phyloP scores from a whole-genome alignment of 2,888 invertebrate species.

The Eutolmus rufibarbis region DNA sequence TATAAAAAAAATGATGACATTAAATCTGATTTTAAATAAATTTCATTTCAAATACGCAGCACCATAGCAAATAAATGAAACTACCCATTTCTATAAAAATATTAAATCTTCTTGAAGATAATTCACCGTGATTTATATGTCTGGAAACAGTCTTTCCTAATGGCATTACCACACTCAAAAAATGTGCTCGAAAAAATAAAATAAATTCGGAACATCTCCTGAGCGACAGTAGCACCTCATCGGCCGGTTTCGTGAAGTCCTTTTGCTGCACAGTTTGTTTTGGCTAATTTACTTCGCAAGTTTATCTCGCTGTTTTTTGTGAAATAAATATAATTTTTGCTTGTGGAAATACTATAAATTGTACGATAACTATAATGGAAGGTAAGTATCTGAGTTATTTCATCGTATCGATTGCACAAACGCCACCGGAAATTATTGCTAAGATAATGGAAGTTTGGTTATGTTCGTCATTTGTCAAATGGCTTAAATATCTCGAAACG shows the following conservation, averaged over 20 bases:
- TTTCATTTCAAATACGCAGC: not conserved
- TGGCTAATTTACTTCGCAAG: conserved; percentile 13
- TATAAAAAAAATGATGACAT: not conserved
- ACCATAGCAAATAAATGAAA: not conserved
- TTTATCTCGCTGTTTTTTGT: not conserved
- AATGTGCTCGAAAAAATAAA: not conserved
- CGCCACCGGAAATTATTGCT: not conserved
- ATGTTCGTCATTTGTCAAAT: conserved; percentile 43
- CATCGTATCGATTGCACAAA: not conserved
- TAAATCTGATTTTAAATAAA: not conserved
- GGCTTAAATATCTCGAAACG: not conserved
- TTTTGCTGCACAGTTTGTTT: conserved; percentile 31
- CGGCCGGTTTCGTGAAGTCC: not conserved
- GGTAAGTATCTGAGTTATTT: not conserved
- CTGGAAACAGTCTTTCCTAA: not conserved
- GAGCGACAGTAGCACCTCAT: not conserved
- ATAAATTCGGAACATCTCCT: not conserved
- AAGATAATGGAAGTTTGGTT: conserved; percentile 38
- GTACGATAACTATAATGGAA: not conserved
- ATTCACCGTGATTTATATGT: not conserved
- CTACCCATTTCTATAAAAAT: not conserved
- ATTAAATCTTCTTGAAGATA: not conserved
- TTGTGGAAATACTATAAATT: not conserved
- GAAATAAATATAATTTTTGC: not conserved
- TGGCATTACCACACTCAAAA: not conserved